phyloP scores from a whole-genome alignment of 2,888 invertebrate genomes.

The Tribolium freemani region DNA sequence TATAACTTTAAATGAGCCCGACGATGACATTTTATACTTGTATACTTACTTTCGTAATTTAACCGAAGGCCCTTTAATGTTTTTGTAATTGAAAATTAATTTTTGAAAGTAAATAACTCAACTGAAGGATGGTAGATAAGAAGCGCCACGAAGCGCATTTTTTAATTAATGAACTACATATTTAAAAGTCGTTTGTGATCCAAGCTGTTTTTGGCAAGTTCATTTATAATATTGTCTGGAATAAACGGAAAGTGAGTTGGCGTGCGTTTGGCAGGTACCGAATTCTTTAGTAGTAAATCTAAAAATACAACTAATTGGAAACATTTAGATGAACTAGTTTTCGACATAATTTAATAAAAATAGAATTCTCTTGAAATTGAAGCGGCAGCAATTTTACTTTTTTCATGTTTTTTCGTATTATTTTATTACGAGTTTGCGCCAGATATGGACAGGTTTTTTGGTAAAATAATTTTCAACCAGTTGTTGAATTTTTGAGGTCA shows the following conservation, averaged over 20 bases:
- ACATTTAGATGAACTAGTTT: slow-evolving; percentile 1
- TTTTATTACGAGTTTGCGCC: no score
- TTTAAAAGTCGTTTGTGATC: background rate
- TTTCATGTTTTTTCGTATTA: no score
- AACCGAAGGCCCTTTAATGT: background rate
- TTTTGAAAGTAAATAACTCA: background rate
- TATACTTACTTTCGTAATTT: background rate
- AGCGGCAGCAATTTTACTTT: no score
- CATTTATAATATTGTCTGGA: background rate
- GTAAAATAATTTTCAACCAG: background rate
- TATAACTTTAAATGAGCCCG: background rate
- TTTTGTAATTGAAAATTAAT: background rate
- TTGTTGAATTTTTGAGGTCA: background rate
- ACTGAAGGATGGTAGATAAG: background rate
- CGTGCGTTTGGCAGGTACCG: background rate
- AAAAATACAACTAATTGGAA: slow-evolving; percentile 9
- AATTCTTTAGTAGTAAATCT: slow-evolving; percentile 8
- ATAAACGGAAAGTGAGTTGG: background rate
- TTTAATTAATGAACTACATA: background rate
- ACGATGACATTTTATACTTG: background rate
- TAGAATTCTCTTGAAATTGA: background rate
- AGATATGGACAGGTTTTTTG: no score
- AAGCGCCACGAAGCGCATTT: background rate
- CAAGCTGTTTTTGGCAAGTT: background rate
- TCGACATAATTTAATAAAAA: slow-evolving; percentile 8